Percentiles rank a stretch among this genome's conserved stretches.
These are phyloP conservation scores for Micromussa lordhowensis DNA, from an alignment of 92 coral and sea anemone genomes.

Conservation along the genomic window DNA sequence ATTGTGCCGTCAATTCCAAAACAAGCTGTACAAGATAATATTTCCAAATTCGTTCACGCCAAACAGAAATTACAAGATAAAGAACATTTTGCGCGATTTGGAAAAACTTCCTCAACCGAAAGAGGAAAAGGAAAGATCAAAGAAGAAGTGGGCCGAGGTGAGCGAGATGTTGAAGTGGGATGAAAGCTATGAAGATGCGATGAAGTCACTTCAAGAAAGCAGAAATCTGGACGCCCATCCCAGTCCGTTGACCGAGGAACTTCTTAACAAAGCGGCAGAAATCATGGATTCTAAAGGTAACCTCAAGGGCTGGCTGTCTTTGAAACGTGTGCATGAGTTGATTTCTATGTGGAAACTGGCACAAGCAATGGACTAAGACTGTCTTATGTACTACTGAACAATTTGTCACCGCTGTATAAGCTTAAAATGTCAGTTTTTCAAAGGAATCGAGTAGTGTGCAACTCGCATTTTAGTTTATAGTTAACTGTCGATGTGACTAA, in stretches of 20 bases:
- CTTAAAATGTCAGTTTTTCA: neutral
- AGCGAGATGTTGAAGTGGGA: slow-evolving; percentile 50
- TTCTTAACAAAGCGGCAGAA: slow-evolving; percentile 23
- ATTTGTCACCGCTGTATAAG: neutral
- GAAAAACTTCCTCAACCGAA: slow-evolving; percentile 46
- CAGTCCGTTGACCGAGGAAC: slow-evolving; percentile 38
- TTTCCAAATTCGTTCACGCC: slow-evolving; percentile 41
- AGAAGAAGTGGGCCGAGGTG: slow-evolving; percentile 31
- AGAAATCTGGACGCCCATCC: slow-evolving; percentile 65
- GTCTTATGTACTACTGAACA: neutral
- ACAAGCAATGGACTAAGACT: neutral
- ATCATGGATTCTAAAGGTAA: slow-evolving; percentile 33
- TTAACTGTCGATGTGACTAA: neutral
- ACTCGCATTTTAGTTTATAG: neutral
- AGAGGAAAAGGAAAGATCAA: slow-evolving; percentile 38
- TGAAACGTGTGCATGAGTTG: slow-evolving; percentile 25
- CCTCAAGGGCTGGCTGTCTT: slow-evolving; percentile 54
- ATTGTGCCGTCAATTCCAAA: slow-evolving; percentile 48
- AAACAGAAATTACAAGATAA: slow-evolving; percentile 62
- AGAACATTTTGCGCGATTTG: slow-evolving; percentile 50
- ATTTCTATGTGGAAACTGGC: slow-evolving; percentile 53
- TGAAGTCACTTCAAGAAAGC: slow-evolving; percentile 64
- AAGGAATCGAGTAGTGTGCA: neutral
- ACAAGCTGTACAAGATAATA: slow-evolving; percentile 49
- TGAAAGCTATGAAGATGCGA: slow-evolving; percentile 54